Percentiles rank a stretch among this genome's conserved stretches.
phyloP scores from a whole-genome alignment of 2,888 invertebrate genomes.

The Calameuta pallipes region DNA sequence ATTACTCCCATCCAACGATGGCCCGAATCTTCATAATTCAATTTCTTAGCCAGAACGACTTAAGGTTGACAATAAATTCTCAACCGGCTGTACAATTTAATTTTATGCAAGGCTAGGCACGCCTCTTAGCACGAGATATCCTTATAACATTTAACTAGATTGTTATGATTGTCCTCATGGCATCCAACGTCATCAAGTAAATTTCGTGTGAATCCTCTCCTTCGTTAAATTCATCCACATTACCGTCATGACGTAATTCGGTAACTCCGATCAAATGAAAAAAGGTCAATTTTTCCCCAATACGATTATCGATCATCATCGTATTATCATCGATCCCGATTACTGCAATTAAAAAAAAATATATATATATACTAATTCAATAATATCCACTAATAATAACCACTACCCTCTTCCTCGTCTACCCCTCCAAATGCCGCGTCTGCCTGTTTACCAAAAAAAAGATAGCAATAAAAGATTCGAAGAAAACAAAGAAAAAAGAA shows the following conservation, averaged over 20 bases:
- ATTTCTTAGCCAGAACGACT: conserved; percentile 18
- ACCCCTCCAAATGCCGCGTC: too few species aligned
- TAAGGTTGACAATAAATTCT: conserved; percentile 61
- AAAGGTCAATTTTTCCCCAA: not conserved
- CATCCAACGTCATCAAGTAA: conserved; percentile 31
- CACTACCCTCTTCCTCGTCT: not conserved
- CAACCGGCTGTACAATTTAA: conserved; percentile 65
- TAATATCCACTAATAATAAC: too few species aligned
- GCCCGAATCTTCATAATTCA: not conserved
- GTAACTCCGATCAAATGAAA: not conserved
- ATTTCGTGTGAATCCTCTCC: conserved; percentile 43
- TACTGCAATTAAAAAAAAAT: not conserved
- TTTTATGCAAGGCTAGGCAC: conserved; percentile 66
- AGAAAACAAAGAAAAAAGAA: not conserved
- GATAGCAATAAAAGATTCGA: not conserved
- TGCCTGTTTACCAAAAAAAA: not conserved
- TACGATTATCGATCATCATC: not conserved
- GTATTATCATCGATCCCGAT: not conserved
- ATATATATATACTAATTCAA: too few species aligned
- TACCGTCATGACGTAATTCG: not conserved
- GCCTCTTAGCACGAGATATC: conserved; percentile 65
- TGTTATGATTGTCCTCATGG: conserved; percentile 62
- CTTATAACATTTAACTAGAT: conserved; percentile 66
- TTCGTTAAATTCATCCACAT: not conserved
- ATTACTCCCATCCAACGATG: not conserved